phyloP scores from a whole-genome alignment of 2,797 vertebrate genomes.

The Enteromius viviparus region DNA sequence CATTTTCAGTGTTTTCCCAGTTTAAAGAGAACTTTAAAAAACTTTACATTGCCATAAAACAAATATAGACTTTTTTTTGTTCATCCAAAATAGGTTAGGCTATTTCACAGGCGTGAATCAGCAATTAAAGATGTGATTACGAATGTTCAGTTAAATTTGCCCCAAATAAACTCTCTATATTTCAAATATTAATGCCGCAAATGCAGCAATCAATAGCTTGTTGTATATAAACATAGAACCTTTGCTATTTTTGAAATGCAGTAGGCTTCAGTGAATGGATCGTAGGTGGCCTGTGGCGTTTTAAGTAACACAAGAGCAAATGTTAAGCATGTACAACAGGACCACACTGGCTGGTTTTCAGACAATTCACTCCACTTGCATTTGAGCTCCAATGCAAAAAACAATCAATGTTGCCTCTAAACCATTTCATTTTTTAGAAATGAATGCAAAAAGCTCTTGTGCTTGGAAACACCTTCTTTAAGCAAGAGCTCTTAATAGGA shows the following conservation, averaged over 20 bases:
- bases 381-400: background rate
- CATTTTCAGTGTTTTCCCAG: background rate
- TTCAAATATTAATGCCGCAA: background rate
- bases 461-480: background rate
- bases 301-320: background rate
- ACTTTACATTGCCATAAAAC: background rate
- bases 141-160: background rate
- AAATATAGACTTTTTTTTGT: background rate
- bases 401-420: background rate
- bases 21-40: background rate
- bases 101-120: background rate
- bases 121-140: background rate
- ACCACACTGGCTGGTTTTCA: too few relatives aligned
- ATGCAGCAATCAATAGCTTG: background rate
- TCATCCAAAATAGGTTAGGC: background rate
- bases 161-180: background rate
- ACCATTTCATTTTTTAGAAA: background rate
- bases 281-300: background rate
- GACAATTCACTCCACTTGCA: background rate
- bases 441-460: background rate
- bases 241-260: background rate
- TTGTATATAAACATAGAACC: background rate
- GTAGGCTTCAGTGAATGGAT: background rate
- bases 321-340: background rate
- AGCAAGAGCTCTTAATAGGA: too few relatives aligned